Evolutionary conservation across 2,888 invertebrate genomes (phyloP).

Genomic region (Amphipoea oculea): DNA sequence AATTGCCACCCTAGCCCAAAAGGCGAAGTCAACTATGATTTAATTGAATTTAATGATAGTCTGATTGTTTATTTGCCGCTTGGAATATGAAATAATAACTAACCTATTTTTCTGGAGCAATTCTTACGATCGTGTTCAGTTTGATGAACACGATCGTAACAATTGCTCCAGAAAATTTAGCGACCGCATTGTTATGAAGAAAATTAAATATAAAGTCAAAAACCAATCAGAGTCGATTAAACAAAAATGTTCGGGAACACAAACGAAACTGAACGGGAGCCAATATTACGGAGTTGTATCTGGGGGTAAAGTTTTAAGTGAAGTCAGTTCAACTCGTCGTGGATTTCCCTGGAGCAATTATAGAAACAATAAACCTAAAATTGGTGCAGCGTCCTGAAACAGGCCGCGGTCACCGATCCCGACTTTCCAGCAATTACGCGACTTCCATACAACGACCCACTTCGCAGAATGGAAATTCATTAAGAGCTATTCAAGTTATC

Average conservation of each 20-base stretch:
- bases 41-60: not conserved
- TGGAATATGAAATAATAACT: slow-evolving; percentile 27
- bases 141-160: slow-evolving; percentile 16
- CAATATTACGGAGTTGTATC: slow-evolving; percentile 71
- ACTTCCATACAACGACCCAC: slow-evolving; percentile 84
- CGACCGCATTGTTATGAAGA: slow-evolving; percentile 39
- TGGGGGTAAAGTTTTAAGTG: slow-evolving; percentile 77
- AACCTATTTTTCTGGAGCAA: not conserved
- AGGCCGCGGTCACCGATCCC: slow-evolving; percentile 83
- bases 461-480: slow-evolving; percentile 87
- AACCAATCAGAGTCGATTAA: slow-evolving; percentile 65
- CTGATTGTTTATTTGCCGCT: slow-evolving; percentile 15
- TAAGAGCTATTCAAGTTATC: slow-evolving; percentile 88
- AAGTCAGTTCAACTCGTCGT: slow-evolving; percentile 74
- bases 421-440: slow-evolving; percentile 85
- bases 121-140: too few relatives aligned
- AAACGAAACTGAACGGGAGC: slow-evolving; percentile 67
- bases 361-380: slow-evolving; percentile 89
- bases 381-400: slow-evolving; percentile 83
- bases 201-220: slow-evolving; percentile 60
- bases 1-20: not conserved
- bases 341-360: slow-evolving; percentile 87
- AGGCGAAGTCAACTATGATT: not conserved
- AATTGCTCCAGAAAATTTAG: slow-evolving; percentile 36
- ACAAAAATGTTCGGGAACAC: slow-evolving; percentile 60